Base-by-base conservation (phyloP, 53 echinoderm and acorn worm species). In the Echinometra lucunter region DNA sequence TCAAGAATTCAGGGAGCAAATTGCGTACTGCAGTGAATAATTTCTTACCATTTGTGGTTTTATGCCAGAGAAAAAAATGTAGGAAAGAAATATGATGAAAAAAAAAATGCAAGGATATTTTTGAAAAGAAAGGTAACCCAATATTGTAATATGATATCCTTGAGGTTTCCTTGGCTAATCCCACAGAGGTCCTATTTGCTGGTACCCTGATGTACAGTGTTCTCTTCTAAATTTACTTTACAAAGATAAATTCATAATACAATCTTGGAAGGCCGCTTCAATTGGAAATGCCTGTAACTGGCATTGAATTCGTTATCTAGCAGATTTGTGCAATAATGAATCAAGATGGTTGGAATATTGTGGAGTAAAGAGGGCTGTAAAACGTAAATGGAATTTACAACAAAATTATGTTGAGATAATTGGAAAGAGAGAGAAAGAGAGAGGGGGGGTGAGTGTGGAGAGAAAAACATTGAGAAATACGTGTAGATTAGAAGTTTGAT, bases 141-240 rank as follows among this genome's bases (percentile, higher is more conserved):
- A 74, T 74, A 37, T 6, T 37, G 74, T 74, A 74, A 74, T 13
- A 74, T 37, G 37, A 74, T 74, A 74, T 12, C 30, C 35, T 35
- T 74, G 74, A 13, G 74, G 74, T 74, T 74, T 74, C 74, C 37
- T 74, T 16, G 74, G 74, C n/a, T 74, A 28, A 53, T n/a, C 74
- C 74, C 37, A 35, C 74, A 32, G 13, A 35, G 74, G 35, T 35
- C 3, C 35, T 15, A 35, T n/a, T n/a, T 74, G 74, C 74, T 74
- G 74, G 74, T 74, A 74, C 37, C 37, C 0, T 74, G 17, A 37
- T 74, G 1, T 13, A 74, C 30, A 74, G 1, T 74, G 9, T 28
- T 37, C 17, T 15, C 12, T 35, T 74, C 37, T 35, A 28, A 74
- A 60, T 23, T 25, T 27, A 63, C 27, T 25, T 5, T 21, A 53